Evolutionary conservation across 2,113 vertebrate genomes (phyloP).

Genomic region (Melospiza melodia): DNA sequence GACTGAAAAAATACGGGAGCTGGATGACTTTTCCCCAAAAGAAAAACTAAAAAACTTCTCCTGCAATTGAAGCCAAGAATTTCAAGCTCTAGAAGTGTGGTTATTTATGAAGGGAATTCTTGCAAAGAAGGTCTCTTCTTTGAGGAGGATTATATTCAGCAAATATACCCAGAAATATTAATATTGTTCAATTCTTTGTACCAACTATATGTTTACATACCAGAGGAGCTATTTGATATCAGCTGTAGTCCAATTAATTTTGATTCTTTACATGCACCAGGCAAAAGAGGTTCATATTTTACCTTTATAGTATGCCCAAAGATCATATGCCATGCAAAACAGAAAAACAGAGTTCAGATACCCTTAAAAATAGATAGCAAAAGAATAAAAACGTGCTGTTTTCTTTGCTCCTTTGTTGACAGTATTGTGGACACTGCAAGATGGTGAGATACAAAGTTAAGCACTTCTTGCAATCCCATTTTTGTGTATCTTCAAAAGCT

Average conservation of each 20-base stretch:
- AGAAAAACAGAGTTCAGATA: background rate
- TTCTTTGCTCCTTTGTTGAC: background rate
- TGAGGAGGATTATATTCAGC: background rate
- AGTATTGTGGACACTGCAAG: background rate
- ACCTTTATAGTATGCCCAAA: background rate
- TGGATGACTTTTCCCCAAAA: background rate
- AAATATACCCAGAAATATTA: background rate
- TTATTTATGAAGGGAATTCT: background rate
- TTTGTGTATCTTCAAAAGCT: background rate
- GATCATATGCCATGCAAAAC: background rate
- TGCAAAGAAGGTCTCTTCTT: background rate
- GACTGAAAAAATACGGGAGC: background rate
- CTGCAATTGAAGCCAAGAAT: background rate
- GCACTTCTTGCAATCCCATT: slow-evolving; percentile 31
- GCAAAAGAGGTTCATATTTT: background rate
- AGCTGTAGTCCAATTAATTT: background rate
- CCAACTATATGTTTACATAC: background rate
- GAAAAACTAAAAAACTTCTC: background rate
- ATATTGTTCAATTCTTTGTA: background rate
- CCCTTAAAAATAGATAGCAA: background rate
- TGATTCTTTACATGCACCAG: background rate
- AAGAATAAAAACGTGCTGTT: background rate
- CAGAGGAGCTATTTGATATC: background rate
- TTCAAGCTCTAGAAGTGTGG: background rate
- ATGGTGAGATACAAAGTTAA: background rate